Conservation (phyloP, 2,888 invertebrate species). For the Leptinotarsa rubiginosa region DNA sequence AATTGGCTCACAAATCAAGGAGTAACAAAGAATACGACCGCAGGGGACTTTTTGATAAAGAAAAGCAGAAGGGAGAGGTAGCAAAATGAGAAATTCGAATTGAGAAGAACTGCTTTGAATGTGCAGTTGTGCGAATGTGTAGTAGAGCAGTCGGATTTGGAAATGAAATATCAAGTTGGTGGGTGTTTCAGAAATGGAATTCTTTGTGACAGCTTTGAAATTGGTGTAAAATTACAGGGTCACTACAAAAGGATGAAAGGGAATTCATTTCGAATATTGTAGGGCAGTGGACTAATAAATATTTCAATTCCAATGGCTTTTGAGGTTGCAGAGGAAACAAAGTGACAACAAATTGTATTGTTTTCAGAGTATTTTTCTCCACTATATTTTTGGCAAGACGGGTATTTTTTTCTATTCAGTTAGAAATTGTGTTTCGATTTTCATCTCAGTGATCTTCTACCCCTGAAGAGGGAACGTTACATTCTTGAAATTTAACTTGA, state of each 20-base stretch:
- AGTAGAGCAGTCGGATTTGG: background rate
- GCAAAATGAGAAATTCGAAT: background rate
- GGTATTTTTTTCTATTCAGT: too few species aligned
- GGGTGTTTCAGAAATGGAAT: background rate
- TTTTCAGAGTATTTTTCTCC: too few species aligned
- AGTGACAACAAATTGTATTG: too few species aligned
- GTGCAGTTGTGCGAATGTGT: background rate
- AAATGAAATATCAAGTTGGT: background rate
- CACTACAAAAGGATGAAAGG: background rate
- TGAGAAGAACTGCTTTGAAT: background rate
- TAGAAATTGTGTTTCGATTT: too few species aligned
- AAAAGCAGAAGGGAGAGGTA: background rate
- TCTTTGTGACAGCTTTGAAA: background rate
- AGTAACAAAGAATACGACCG: background rate
- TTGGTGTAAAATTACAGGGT: background rate
- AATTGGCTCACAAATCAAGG: background rate
- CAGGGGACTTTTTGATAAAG: constrained; percentile 1
- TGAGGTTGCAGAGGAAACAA: too few species aligned
- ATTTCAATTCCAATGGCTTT: too few species aligned
- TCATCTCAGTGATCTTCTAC: too few species aligned
- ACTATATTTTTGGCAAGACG: too few species aligned
- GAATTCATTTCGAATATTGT: background rate
- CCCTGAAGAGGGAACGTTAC: too few species aligned
- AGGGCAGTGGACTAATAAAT: background rate
- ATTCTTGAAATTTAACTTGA: too few species aligned